Percentiles rank a stretch among this genome's conserved stretches.
phyloP scores from a whole-genome alignment of 2,888 invertebrate genomes.

The Cephonodes hylas region DNA sequence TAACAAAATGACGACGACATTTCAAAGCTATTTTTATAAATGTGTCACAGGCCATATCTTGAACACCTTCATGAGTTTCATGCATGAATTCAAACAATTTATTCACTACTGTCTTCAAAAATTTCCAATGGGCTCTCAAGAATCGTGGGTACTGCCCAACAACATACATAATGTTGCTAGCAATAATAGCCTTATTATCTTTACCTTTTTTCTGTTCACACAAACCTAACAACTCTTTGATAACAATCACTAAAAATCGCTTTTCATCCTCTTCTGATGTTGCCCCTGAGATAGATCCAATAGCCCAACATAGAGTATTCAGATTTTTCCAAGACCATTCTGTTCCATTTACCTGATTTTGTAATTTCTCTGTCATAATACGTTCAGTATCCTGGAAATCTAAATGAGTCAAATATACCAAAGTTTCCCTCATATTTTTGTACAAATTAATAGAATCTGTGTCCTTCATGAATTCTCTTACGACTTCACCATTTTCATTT shows the following conservation, averaged over 20 bases:
- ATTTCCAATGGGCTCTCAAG: constrained; percentile 99
- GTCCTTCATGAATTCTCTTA: constrained; percentile 99
- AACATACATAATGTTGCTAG: constrained; percentile 99
- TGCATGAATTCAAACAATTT: constrained; percentile 99
- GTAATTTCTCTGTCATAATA: constrained; percentile 99
- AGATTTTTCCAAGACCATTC: constrained; percentile 99
- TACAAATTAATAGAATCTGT: constrained; percentile 99
- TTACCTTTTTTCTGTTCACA: constrained; percentile 99
- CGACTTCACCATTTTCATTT: constrained; percentile 99
- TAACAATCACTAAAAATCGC: constrained; percentile 98
- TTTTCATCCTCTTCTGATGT: constrained; percentile 99
- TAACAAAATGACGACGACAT: constrained; percentile 98
- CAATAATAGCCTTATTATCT: constrained; percentile 99
- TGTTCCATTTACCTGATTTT: constrained; percentile 98
- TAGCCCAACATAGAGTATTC: constrained; percentile 99
- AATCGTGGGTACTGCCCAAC: constrained; percentile 99
- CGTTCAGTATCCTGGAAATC: constrained; percentile 98
- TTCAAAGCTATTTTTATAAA: constrained; percentile 99
- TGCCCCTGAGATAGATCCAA: constrained; percentile 99
- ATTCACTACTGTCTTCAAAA: constrained; percentile 99
- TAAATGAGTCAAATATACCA: constrained; percentile 99
- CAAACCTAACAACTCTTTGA: constrained; percentile 97
- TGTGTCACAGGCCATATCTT: constrained; percentile 99
- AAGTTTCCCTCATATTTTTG: constrained; percentile 99
- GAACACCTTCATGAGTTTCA: constrained; percentile 99